Evolutionary conservation across 1,140 invertebrate genomes (phyloP).

Genomic region (Proales similis): DNA sequence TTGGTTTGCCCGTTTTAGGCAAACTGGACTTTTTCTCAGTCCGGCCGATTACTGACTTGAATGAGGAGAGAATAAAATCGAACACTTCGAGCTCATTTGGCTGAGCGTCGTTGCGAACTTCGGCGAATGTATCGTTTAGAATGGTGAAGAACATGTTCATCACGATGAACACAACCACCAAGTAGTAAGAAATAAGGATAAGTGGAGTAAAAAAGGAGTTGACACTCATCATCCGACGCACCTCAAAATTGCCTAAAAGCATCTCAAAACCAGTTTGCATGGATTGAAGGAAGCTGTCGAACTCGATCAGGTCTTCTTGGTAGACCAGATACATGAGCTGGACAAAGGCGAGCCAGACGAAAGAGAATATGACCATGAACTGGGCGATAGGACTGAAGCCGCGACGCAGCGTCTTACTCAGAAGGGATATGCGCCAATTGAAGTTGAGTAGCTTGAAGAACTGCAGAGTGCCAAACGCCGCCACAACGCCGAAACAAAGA

Average conservation of each 20-base stretch:
- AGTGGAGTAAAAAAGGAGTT: not conserved
- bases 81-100: too few species aligned
- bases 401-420: not conserved
- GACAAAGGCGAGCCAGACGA: not conserved
- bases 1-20: too few species aligned
- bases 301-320: not conserved
- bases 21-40: too few species aligned
- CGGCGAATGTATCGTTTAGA: conserved; percentile 37
- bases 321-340: not conserved
- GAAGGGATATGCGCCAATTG: not conserved
- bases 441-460: conserved; percentile 28
- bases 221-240: not conserved
- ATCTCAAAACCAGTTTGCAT: conserved; percentile 11
- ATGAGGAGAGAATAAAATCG: too few species aligned
- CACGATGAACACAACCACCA: not conserved
- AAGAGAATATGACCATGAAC: not conserved
- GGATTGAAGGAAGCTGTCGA: not conserved
- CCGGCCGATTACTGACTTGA: too few species aligned
- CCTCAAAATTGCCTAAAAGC: conserved; percentile 1
- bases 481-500: conserved; percentile 5
- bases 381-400: not conserved
- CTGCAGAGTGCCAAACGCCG: conserved; percentile 12
- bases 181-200: conserved; percentile 38
- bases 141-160: not conserved
- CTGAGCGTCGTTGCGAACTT: conserved; percentile 38